These are phyloP conservation scores for Drosophila maculinotata DNA, from an alignment of 2,888 invertebrate species.

Conservation along the genomic window DNA sequence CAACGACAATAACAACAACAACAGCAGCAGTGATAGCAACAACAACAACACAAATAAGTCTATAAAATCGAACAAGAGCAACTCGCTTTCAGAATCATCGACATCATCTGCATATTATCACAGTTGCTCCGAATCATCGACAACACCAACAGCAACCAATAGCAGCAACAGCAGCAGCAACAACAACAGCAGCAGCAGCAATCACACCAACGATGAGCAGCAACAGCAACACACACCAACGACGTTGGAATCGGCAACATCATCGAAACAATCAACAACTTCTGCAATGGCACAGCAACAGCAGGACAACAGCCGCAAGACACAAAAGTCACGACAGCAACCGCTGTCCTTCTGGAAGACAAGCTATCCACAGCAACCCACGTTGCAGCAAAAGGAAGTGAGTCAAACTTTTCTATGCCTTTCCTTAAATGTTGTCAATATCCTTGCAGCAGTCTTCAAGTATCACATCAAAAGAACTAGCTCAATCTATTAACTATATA, in stretches of 20 bases:
- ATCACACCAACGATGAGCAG: slow-evolving; percentile 12
- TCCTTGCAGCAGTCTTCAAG: background rate
- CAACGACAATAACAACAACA: slow-evolving; percentile 39
- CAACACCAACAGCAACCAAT: slow-evolving; percentile 4
- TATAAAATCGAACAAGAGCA: slow-evolving; percentile 34
- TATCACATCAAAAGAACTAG: background rate
- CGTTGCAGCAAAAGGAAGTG: slow-evolving; percentile 68
- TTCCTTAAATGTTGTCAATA: background rate
- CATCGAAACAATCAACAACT: slow-evolving; percentile 11
- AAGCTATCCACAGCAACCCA: slow-evolving; percentile 64
- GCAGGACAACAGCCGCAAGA: slow-evolving; percentile 34
- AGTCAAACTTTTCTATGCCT: slow-evolving; percentile 29
- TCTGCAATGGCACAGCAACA: background rate
- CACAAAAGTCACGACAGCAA: slow-evolving; percentile 54
- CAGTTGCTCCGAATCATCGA: slow-evolving; percentile 48
- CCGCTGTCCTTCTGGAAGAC: slow-evolving; percentile 70
- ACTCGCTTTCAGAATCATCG: slow-evolving; percentile 56
- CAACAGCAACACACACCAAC: slow-evolving; percentile 15
- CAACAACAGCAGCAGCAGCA: slow-evolving; percentile 16
- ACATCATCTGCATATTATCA: slow-evolving; percentile 50
- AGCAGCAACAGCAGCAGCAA: slow-evolving; percentile 13
- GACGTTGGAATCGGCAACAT: slow-evolving; percentile 7
- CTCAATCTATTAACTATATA: too few species aligned
- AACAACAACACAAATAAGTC: slow-evolving; percentile 37
- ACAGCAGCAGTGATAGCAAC: slow-evolving; percentile 19